Evolutionary conservation across 2,113 vertebrate genomes (phyloP).

Genomic region (Scophthalmus maximus): DNA sequence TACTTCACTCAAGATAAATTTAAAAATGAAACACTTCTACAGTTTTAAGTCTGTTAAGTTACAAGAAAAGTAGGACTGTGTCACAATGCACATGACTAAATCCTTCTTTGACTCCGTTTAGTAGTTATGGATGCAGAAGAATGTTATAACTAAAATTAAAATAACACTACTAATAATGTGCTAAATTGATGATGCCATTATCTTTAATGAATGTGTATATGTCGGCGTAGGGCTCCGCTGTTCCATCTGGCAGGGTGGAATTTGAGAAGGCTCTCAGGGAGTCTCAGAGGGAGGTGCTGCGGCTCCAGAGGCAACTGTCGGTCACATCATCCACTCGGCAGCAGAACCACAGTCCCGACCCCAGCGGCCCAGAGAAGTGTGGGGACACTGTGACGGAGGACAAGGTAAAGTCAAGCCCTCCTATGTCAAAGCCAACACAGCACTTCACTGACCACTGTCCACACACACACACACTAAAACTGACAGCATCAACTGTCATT

Average conservation of each 20-base stretch:
- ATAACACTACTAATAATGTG: background rate
- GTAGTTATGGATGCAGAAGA: background rate
- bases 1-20: background rate
- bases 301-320: slow-evolving; percentile 94
- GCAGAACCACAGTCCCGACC: slow-evolving; percentile 33
- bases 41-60: background rate
- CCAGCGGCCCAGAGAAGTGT: slow-evolving; percentile 19
- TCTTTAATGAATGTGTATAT: slow-evolving; percentile 4
- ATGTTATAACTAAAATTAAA: background rate
- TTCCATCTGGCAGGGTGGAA: slow-evolving; percentile 80
- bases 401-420: slow-evolving; percentile 53
- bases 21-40: background rate
- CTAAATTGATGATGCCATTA: background rate
- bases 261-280: slow-evolving; percentile 91
- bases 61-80: background rate
- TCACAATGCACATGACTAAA: background rate
- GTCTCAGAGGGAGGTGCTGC: slow-evolving; percentile 94
- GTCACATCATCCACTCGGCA: slow-evolving; percentile 78
- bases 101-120: background rate
- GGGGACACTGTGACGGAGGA: slow-evolving; percentile 33
- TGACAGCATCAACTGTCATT: background rate
- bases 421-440: background rate
- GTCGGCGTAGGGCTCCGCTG: slow-evolving; percentile 66
- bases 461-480: background rate
- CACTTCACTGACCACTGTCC: slow-evolving; percentile 44